Evolutionary conservation across 1,140 invertebrate genomes (phyloP), one percentile per base, ranked within the genome.

Genomic region (Agraylea sexmaculata): DNA sequence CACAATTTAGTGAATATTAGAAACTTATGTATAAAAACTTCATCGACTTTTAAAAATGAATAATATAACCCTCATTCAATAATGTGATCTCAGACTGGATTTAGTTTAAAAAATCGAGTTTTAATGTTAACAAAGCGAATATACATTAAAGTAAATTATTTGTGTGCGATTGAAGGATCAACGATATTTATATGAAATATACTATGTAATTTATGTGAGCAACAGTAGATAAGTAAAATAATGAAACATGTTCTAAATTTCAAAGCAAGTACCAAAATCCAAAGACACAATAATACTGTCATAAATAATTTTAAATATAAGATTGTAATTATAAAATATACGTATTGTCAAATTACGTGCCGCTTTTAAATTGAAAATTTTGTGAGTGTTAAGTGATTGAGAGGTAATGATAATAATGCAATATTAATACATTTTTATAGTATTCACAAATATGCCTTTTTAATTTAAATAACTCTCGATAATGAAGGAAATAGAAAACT

Each of bases 231-330:
- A 42, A 42, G 37, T 30, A 42, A 46, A 38, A 33, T 46, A 46
- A 46, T 42, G 39, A 46, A 46, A 46, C 45, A 46, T 46, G 45
- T 46, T 47, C 45, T 47, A 47, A 47, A 47, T 43, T 43, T 33
- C 34, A 18, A 40, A 43, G 37, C 41, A 39, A 47, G 41, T 43
- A 43, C 37, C 41, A 40, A 44, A 48, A 32, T 43, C 38, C 46
- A 41, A 43, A 43, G 28, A 40, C 38, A 36, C 33, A 42, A 37
- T 42, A 28, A 43, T 42, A 43, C 36, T 40, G 36, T 22, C 40
- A 23, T 46, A 41, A 39, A 46, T 46, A 32, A 32, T 40, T 20
- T 40, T n/a, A 39, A 29, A 34, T 31, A 20, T 46, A 46, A 46
- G 39, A 21, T 43, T 37, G 28, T 33, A 38, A 39, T 45, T 46